Base-by-base conservation (phyloP, 1,140 invertebrate species). In the Caenorhabditis tropicalis region DNA sequence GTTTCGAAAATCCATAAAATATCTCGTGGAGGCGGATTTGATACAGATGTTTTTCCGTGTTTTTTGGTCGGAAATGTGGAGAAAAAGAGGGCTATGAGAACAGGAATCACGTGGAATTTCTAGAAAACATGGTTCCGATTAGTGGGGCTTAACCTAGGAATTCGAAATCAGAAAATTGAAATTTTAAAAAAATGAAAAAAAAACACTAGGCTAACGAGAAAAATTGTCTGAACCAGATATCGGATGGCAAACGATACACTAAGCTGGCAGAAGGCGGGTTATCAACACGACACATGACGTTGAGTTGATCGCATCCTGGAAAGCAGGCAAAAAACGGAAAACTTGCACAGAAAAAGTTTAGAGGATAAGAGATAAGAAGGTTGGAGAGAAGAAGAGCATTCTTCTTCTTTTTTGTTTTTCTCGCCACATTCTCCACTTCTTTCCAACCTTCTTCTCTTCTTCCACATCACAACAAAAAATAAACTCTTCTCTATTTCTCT, bases 1-100 rank as follows among this genome's bases (percentile, higher is more conserved):
- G 81, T 82, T 58, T 46, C 19, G 29, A 82, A 82, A 58, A 82
- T 53, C 9, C 53, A 53, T 56, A 82, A 82, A 82, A 82, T 43
- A 24, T 7, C 10, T 12, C 10, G 19, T n/a, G n/a, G n/a, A n/a
- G n/a, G n/a, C n/a, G 19, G 19, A 43, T 58, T 43, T 16, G 36
- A 53, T 82, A 53, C 53, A 51, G 79, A 53, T 53, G 49, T 39
- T 49, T 51, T 51, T n/a, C 39, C 9, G n/a, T 74, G 6, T 46
- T 79, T 79, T 49, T 10, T 21, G 6, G 15, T 0, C 19, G 65
- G 16, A 39, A n/a, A 74, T 21, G 39, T 27, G 39, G 33, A 46
- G n/a, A 74, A 46, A n/a, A n/a, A n/a, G n/a, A n/a, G n/a, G n/a
- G n/a, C n/a, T n/a, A n/a, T 29, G 2, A 79, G 21, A 49, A 31